A percentile compares a stretch with the other conserved stretches of the same genome.
Evolutionary conservation across 2,888 invertebrate species (phyloP).

Genomic region (Hirtodrosophila cameraria): DNA sequence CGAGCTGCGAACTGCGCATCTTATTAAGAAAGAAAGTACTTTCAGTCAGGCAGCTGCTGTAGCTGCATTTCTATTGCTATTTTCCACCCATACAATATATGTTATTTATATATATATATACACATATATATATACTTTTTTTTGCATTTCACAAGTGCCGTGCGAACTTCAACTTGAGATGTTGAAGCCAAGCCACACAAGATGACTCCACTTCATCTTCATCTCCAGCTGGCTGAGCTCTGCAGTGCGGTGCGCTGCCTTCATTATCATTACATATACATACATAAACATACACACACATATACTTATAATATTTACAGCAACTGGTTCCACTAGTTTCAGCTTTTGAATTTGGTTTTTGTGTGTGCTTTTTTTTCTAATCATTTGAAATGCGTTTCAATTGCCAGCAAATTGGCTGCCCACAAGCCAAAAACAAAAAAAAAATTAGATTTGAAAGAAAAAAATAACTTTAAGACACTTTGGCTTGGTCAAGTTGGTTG

Average conservation of each 20-base stretch:
- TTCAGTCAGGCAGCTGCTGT: slow-evolving; percentile 67
- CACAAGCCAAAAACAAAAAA: slow-evolving; percentile 32
- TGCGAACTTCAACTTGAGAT: slow-evolving; percentile 76
- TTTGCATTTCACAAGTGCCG: slow-evolving; percentile 71
- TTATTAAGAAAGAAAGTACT: slow-evolving; percentile 79
- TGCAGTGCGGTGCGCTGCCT: slow-evolving; percentile 17
- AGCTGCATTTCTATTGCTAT: slow-evolving; percentile 47
- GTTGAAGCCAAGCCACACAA: slow-evolving; percentile 64
- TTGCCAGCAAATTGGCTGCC: slow-evolving; percentile 59
- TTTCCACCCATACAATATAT: slow-evolving; percentile 56
- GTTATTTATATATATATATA: slow-evolving; percentile 48
- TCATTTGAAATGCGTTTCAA: slow-evolving; percentile 66
- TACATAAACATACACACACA: slow-evolving; percentile 5
- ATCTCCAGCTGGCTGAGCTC: slow-evolving; percentile 21
- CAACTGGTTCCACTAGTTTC: slow-evolving; percentile 72
- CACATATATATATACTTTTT: slow-evolving; percentile 23
- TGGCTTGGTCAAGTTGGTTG: slow-evolving; percentile 46
- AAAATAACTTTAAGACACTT: slow-evolving; percentile 28
- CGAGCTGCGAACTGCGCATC: slow-evolving; percentile 71
- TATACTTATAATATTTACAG: slow-evolving; percentile 6
- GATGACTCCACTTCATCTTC: slow-evolving; percentile 57
- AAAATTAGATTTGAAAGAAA: slow-evolving; percentile 3
- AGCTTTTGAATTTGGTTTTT: slow-evolving; percentile 29
- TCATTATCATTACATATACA: slow-evolving; percentile 11
- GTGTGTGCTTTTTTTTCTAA: slow-evolving; percentile 47